Percentiles rank a stretch among this genome's conserved stretches.
phyloP scores from a whole-genome alignment of 2,888 invertebrate genomes.

The Strigamia crassipes region DNA sequence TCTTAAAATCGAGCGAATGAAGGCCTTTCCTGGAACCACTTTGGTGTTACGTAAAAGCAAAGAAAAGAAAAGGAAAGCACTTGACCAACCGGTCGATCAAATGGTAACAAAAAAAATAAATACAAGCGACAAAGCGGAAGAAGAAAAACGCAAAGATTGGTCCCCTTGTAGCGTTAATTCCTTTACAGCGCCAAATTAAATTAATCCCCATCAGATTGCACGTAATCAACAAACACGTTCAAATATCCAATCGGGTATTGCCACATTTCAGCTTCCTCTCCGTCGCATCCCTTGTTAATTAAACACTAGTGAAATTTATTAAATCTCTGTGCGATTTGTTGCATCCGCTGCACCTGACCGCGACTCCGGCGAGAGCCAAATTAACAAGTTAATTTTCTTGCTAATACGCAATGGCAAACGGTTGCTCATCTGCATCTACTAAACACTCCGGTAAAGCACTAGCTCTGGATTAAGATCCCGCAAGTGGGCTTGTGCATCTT shows the following conservation, averaged over 20 bases:
- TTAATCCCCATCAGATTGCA: background rate
- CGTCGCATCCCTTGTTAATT: background rate
- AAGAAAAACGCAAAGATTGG: background rate
- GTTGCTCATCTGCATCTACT: too few species aligned
- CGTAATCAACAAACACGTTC: background rate
- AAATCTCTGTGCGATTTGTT: constrained; percentile 21
- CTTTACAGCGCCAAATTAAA: background rate
- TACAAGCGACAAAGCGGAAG: background rate
- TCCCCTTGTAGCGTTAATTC: background rate
- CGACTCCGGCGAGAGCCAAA: background rate
- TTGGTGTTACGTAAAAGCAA: background rate
- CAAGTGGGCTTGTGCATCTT: too few species aligned
- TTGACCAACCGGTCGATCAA: background rate
- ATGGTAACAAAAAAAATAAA: too few species aligned
- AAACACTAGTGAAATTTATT: constrained; percentile 13
- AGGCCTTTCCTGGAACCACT: background rate
- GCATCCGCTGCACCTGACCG: background rate
- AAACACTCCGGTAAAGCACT: too few species aligned
- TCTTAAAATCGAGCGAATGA: background rate
- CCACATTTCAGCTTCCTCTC: background rate
- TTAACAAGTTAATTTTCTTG: constrained; percentile 25
- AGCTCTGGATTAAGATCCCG: too few species aligned
- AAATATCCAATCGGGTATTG: background rate
- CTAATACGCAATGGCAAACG: background rate
- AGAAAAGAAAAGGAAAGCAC: background rate